Conservation (phyloP, 30 jellyfish, hydroid and myxozoan genomes). For the Sanderia malayensis region DNA sequence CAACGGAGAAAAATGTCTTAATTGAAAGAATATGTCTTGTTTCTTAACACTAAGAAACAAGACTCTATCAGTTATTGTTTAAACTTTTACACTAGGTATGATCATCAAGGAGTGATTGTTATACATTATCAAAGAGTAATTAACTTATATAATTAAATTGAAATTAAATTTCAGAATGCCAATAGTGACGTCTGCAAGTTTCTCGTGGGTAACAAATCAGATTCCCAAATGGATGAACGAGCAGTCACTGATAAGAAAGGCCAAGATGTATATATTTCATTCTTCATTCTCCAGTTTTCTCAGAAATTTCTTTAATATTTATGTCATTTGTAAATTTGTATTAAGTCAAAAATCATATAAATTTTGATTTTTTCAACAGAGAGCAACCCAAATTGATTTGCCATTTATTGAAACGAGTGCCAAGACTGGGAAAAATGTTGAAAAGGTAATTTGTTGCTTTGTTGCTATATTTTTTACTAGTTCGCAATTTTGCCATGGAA, state of each 20-base stretch:
- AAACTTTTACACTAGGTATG: too few relatives aligned
- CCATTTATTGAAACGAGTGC: conserved; percentile 77
- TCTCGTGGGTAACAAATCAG: conserved; percentile 72
- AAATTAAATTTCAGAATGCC: conserved; percentile 51
- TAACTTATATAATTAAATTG: too few relatives aligned
- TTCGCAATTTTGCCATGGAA: too few relatives aligned
- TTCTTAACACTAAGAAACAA: neutral
- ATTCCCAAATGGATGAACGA: conserved; percentile 37
- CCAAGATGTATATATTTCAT: conserved; percentile 47
- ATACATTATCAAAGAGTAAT: neutral
- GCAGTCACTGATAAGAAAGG: conserved; percentile 40
- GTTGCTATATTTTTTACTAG: neutral
- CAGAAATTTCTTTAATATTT: too few relatives aligned
- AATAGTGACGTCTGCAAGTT: conserved; percentile 44
- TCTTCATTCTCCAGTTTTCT: neutral
- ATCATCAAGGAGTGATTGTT: neutral
- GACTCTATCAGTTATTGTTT: too few relatives aligned
- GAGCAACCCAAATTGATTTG: conserved; percentile 39
- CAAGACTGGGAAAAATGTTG: conserved; percentile 48
- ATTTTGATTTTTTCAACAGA: conserved; percentile 14
- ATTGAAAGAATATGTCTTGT: neutral
- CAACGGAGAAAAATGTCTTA: conserved; percentile 91
- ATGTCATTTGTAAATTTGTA: neutral
- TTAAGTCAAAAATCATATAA: neutral
- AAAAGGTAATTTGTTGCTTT: conserved; percentile 26